Conservation (phyloP, 35 echinoderm and acorn worm genomes). For the Nesometra sesokonis region DNA sequence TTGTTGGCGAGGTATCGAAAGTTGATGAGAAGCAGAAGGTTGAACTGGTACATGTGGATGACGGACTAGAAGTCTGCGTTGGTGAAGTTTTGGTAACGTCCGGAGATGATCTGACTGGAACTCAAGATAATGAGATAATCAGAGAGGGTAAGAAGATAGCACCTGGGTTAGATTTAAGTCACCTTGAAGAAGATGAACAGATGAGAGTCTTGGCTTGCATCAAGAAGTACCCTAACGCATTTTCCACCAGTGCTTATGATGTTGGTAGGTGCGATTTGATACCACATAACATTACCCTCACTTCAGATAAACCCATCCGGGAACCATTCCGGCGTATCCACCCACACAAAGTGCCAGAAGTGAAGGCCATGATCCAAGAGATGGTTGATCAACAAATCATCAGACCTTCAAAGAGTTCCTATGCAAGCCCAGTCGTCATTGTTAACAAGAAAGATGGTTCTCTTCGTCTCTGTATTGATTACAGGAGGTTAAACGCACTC, state of each 20-base stretch:
- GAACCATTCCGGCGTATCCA: conserved; percentile 4
- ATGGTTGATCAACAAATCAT: conserved; percentile 13
- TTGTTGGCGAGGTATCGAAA: too few relatives aligned
- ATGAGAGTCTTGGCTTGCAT: too few relatives aligned
- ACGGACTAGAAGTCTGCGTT: too few relatives aligned
- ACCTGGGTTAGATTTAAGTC: too few relatives aligned
- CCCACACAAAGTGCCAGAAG: background rate
- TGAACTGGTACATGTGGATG: too few relatives aligned
- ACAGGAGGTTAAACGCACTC: conserved; percentile 11
- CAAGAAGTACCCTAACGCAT: background rate
- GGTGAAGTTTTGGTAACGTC: too few relatives aligned
- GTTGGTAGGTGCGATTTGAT: conserved; percentile 17
- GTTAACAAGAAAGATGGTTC: conserved; percentile 15
- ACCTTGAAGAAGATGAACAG: too few relatives aligned
- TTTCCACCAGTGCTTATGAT: conserved; percentile 12
- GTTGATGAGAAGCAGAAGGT: too few relatives aligned
- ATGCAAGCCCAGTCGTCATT: conserved; percentile 9
- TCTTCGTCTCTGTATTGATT: conserved; percentile 15
- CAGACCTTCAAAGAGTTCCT: conserved; percentile 3
- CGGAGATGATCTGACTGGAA: too few relatives aligned
- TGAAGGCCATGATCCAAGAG: conserved; percentile 16
- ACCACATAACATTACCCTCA: too few relatives aligned
- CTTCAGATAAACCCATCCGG: background rate
- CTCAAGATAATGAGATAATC: too few relatives aligned
- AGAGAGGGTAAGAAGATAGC: too few relatives aligned